Base-by-base conservation (phyloP, 2,113 vertebrate genomes). In the Phalacrocorax aristotelis region DNA sequence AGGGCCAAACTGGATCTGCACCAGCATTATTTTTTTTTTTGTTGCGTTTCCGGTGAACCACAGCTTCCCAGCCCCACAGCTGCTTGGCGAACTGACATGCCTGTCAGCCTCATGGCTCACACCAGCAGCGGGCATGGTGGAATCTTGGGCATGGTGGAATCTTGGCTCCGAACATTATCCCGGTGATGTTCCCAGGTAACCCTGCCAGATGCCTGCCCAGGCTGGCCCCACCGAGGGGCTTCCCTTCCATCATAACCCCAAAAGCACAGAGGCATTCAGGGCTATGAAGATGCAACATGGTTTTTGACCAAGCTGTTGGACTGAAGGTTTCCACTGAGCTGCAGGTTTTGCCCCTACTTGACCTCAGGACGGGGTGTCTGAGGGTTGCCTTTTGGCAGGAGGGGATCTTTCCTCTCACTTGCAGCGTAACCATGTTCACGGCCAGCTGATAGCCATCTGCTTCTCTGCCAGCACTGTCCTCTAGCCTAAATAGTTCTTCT, bases 391-490 rank as follows among this genome's bases (percentile, higher is more conserved):
- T 76, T 38, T 54, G 48, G 75, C 21, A 74, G 48, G 46, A 84
- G 42, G 26, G 36, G 54, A 74, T 70, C 11, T 12, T 22, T 88
- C 55, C 55, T 87, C 76, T 72, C 1, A 1, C 75, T 95, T 1
- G 0, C 40, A 66, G 83, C 0, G 0, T 60, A 77, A 90, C 54
- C 51, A 13, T 30, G 6, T 88, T 97, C 93, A 88, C 72, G 1
- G 92, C 93, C 96, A 97, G 95, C 94, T 95, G 96, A 97, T 94
- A 89, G 76, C 94, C 90, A 97, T 96, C 96, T 95, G 90, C 85
- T 92, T 22, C 76, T 86, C 92, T 94, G 95, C 96, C 95, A 97
- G 92, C 72, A 81, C 18, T 36, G 60, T 96, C 86, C 92, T 95
- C 79, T n/a, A 95, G 93, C 90, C 95, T 62, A 90, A 96, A 96